Base-by-base conservation (phyloP, 2,888 invertebrate species). In the Danaus chrysippus region DNA sequence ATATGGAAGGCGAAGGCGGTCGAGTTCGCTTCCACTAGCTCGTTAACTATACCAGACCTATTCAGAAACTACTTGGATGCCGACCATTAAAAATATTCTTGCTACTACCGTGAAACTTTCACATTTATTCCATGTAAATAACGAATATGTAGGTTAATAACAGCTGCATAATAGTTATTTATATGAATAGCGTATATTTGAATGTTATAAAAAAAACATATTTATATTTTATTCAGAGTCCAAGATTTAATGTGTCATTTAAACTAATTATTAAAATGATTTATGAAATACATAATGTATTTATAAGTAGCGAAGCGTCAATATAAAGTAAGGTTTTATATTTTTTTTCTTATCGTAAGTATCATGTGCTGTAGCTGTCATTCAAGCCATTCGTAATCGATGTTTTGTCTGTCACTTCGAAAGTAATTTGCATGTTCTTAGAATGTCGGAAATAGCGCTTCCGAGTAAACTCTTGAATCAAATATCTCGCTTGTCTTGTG, bases 391-490 rank as follows among this genome's bases (percentile, higher is more conserved):
- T 19, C 59, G 42, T 42, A 49, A 41, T 49, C 56, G 55, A 60
- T 65, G 70, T 70, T 69, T 71, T 73, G 76, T 77, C 76, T 79
- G 76, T 79, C 78, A 76, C 78, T 76, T 63, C 62, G 62, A 65
- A 68, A 60, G 64, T 68, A 63, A 69, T 67, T 66, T 64, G 69
- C 63, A 73, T 82, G 75, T 87, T 87, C 87, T 69, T 71, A 79
- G 87, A 86, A 87, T 79, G 81, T 84, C 86, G 85, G 85, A 87
- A 86, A 87, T 87, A 88, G 84, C 84, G 77, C 78, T 88, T 87
- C 87, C 84, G 82, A 86, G 87, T 86, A 87, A n/a, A 82, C 81
- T 82, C 80, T 82, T 81, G 79, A 81, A 82, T 86, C 79, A 77
- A 78, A 84, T 86, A 83, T 83, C 79, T 83, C 83, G 77, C 78